Evolutionary conservation across 35 echinoderm and acorn worm genomes (phyloP).

Genomic region (Heliocidaris erythrogramma): DNA sequence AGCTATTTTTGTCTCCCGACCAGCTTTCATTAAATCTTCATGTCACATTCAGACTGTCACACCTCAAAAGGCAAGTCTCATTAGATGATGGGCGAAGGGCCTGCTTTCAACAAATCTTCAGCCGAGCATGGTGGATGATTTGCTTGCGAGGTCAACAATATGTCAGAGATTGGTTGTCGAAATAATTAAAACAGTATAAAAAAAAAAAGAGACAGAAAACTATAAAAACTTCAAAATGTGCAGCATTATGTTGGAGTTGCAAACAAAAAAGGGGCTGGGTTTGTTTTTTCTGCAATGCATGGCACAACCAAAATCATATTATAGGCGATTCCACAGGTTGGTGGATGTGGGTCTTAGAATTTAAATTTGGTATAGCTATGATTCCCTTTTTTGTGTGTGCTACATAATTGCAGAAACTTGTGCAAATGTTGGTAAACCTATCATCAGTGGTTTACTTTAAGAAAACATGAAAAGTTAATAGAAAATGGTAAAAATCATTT

Average conservation of each 20-base stretch:
- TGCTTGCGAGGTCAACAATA: not conserved
- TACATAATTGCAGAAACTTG: too few relatives aligned
- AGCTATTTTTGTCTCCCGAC: not conserved
- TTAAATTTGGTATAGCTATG: too few relatives aligned
- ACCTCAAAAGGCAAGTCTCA: not conserved
- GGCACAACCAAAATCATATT: too few relatives aligned
- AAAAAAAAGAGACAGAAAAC: not conserved
- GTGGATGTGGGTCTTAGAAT: too few relatives aligned
- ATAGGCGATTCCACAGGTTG: too few relatives aligned
- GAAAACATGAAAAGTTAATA: too few relatives aligned
- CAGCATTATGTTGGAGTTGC: not conserved
- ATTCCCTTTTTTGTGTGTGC: too few relatives aligned
- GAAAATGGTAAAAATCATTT: too few relatives aligned
- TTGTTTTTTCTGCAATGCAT: not conserved
- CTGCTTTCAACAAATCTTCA: constrained; percentile 4
- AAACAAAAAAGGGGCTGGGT: too few relatives aligned
- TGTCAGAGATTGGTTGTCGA: not conserved
- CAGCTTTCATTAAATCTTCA: not conserved
- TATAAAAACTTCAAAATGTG: not conserved
- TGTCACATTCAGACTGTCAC: constrained; percentile 8
- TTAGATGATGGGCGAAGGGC: not conserved
- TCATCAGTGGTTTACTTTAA: too few relatives aligned
- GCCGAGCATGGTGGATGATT: not conserved
- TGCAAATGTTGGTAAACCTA: too few relatives aligned
- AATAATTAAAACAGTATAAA: not conserved